Base-by-base conservation (phyloP, 2,888 invertebrate species). In the Julus scanicus region DNA sequence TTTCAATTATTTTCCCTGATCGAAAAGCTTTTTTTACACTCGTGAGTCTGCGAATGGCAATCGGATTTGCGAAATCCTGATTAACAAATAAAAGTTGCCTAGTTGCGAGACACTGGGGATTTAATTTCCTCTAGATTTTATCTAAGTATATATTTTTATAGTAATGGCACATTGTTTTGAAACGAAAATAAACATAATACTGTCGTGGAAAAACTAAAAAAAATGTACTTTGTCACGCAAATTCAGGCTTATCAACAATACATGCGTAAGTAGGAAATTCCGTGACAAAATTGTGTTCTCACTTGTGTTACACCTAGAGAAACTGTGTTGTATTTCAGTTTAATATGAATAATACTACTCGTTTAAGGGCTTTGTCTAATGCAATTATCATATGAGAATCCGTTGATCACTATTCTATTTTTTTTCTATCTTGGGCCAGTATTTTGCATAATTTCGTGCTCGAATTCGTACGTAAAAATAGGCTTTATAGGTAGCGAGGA, bases 1-100 rank as follows among this genome's bases (percentile, higher is more conserved):
- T 63, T 63, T 63, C 63, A 63, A 63, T 20, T 63, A 63, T 63
- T 63, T 63, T 63, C 17, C 20, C 6, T n/a, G 20, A 57, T 57
- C 63, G 5, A 20, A 20, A 63, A 63, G 63, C 63, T 63, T 63
- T 63, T n/a, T 63, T 63, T n/a, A 29, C 1, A 5, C 63, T 57
- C n/a, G 49, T 20, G 6, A 17, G 63, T 63, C 63, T 63, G 63
- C 20, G 63, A 63, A 63, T 9, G 20, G 20, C 63, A 63, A 57
- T 57, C 57, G 63, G 63, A 63, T 63, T 63, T 63, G 63, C 6
- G 63, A 63, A 63, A 63, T 20, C 63, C 63, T 63, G 63, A 63
- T 57, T 57, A 57, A 57, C 57, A 17, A 57, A 57, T 57, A 17
- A 13, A 17, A 20, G 63, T 20, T 20, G 63, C 17, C 20, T 4